Evolutionary conservation across 2,113 vertebrate species (phyloP), one percentile per base, ranked within the genome.

Genomic region (Pelvicachromis taeniatus): DNA sequence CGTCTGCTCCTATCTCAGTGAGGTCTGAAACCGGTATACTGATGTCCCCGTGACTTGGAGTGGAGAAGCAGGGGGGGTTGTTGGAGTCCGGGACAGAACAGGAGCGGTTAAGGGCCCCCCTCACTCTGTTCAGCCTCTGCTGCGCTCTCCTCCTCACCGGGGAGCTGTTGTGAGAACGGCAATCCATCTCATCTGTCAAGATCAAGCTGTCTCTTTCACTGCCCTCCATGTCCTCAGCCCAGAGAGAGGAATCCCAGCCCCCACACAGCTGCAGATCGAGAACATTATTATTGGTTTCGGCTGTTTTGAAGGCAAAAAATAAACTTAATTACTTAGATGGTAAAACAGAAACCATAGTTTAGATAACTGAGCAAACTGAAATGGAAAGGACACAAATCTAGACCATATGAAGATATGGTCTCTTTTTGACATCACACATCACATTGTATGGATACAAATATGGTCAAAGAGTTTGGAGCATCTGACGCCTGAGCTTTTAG

Each of bases 71-170:
- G 0, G 93, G 95, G 14, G 95, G 96, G 86, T 96, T 96, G 92
- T 96, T 96, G 88, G 95, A 96, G 89, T 96, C 96, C 0, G 96
- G 96, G 29, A 96, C 93, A 0, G 96, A 96, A 89, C 96, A 96
- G 91, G 96, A 96, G 78, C 96, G 95, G 83, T 96, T 96, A 0
- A 96, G 93, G 21, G 91, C 91, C 31, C 93, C 95, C 38, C 91
- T 94, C 26, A 78, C 83, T 33, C 93, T 88, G 85, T 77, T 94
- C 35, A 82, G 77, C 87, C 87, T 93, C 89, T 93, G 94, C 85
- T 93, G 95, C 23, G 90, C 83, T 48, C 88, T 90, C 78, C 92
- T 93, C 77, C 89, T 92, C 68, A 95, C 91, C 1, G 95, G 95
- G 42, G 95, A 96, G 87, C 92, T 95, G 92, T 93, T 95, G 85